Evolutionary conservation across 2,797 vertebrate species (phyloP), one percentile per base, ranked within the genome.

Genomic region (Chloroceryle inda): DNA sequence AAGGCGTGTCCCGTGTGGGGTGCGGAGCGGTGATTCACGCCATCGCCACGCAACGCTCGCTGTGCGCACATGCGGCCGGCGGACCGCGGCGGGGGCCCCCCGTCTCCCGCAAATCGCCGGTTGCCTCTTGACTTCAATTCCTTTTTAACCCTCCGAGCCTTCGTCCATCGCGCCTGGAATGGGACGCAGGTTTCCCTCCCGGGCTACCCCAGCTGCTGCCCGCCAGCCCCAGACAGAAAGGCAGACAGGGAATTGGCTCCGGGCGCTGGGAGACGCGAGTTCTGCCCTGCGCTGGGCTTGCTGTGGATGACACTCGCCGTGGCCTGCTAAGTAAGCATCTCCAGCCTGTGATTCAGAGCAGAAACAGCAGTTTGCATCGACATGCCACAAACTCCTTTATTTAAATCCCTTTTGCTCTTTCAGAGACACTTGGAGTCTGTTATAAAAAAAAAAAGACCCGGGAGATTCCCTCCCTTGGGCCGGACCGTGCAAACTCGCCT

Each of bases 1-100:
- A 90, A 94, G 98, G 98, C 49, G 98, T 97, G 98, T 96, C 97
- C 80, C 58, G 20, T 89, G 95, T 73, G 88, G 96, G 98, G 95
- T 58, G 98, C 35, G 76, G 96, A 94, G 97, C 22, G 0, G 61
- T 97, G 98, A 98, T 73, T 98, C 98, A 98, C n/a, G 9, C 78
- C 93, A 96, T 96, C 63, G 74, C 94, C 95, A 38, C 80, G 94
- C 75, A 9, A 31, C 14, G 92, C 78, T 35, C 3, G 71, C 11
- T 37, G 64, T 19, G 67, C 31, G 58, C 77, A 49, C 95, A 82
- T 11, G 81, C 64, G 45, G 53, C 78, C 26, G 10, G 18, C 21
- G 20, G 49, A 31, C 62, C 23, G 13, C 81, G 16, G 55, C 3
- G 26, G 45, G 13, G 80, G 72, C 31, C 90, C 71, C 71, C 67